Evolutionary conservation across 2,113 vertebrate genomes (phyloP).

Genomic region (Micronycteris hirsuta): DNA sequence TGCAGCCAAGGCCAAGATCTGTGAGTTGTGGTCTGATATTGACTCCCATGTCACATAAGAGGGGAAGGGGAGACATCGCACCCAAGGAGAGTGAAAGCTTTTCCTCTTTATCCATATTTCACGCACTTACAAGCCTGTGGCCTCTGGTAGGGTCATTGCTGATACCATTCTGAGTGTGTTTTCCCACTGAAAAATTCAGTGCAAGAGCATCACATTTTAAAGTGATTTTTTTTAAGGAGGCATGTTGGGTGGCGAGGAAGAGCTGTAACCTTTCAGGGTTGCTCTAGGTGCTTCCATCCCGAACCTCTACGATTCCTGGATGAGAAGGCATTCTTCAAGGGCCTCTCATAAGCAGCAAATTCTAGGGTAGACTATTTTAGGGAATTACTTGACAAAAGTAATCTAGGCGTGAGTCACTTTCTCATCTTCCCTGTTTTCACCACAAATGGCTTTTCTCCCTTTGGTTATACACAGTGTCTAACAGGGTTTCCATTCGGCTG

Average conservation of each 20-base stretch:
- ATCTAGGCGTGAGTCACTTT: neutral
- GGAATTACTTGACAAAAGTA: neutral
- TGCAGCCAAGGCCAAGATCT: neutral
- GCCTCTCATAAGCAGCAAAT: neutral
- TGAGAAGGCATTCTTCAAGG: neutral
- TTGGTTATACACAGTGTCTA: neutral
- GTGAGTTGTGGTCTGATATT: neutral
- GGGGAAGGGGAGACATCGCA: neutral
- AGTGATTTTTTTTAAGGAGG: neutral
- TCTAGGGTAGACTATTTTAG: neutral
- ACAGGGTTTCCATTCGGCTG: neutral
- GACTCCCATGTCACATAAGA: neutral
- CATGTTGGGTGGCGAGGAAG: neutral
- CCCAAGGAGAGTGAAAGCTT: neutral
- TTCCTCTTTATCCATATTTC: constrained; percentile 10
- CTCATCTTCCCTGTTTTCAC: neutral
- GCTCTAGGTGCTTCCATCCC: constrained; percentile 20
- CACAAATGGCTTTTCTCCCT: neutral
- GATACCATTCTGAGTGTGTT: constrained; percentile 43
- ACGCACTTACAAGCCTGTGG: neutral
- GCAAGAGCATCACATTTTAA: constrained; percentile 39
- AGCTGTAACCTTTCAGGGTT: neutral
- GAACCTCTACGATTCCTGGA: neutral
- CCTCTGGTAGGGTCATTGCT: neutral
- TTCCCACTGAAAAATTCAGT: constrained; percentile 72